Evolutionary conservation across 2,888 invertebrate genomes (phyloP).

Genomic region (Actias luna): DNA sequence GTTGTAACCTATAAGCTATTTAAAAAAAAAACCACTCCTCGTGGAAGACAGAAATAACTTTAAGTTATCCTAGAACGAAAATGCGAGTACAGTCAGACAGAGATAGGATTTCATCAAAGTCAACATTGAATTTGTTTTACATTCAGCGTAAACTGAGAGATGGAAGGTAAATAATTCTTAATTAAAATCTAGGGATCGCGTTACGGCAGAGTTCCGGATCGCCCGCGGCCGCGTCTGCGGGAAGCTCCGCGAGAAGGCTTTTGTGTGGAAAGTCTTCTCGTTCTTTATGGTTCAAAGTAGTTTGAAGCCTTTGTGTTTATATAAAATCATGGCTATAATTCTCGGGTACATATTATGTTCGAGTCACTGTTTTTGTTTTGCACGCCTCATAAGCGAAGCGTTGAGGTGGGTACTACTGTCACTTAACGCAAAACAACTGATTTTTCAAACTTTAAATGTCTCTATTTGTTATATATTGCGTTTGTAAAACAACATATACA

Average conservation of each 20-base stretch:
- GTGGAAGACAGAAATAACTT: too few species aligned
- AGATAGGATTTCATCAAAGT: conserved; percentile 16
- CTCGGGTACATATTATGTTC: background rate
- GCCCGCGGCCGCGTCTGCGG: background rate
- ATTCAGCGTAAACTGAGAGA: conserved; percentile 14
- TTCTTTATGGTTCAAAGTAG: background rate
- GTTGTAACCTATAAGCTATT: too few species aligned
- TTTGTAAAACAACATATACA: too few species aligned
- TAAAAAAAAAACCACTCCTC: too few species aligned
- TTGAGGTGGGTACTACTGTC: too few species aligned
- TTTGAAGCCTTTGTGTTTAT: conserved; percentile 6
- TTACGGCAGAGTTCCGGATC: background rate
- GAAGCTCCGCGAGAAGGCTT: background rate
- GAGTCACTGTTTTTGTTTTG: too few species aligned
- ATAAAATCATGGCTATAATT: background rate
- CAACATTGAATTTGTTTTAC: conserved; percentile 12
- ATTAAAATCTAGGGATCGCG: conserved; percentile 20
- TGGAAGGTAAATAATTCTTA: conserved; percentile 22
- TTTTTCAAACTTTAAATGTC: too few species aligned
- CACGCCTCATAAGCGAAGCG: too few species aligned
- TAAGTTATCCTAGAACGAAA: too few species aligned
- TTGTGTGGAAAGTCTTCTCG: background rate
- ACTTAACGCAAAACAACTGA: too few species aligned
- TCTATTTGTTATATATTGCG: too few species aligned
- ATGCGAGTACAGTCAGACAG: too few species aligned